Percentiles rank a stretch among this genome's conserved stretches.
phyloP scores from a whole-genome alignment of 2,888 invertebrate genomes.

The Sturmia bella region DNA sequence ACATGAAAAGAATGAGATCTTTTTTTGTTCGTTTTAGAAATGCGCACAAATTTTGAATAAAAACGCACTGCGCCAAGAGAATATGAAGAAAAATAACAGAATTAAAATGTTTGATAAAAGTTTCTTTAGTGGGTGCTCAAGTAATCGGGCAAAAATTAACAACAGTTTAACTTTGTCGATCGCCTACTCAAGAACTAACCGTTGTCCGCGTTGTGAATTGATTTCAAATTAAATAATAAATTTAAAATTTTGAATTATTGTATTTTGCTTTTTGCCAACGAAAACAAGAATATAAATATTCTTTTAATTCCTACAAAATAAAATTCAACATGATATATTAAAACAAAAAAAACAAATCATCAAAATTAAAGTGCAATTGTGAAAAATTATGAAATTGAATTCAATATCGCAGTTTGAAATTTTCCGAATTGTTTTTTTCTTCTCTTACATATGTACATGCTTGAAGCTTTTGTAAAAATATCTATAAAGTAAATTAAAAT shows the following conservation, averaged over 20 bases:
- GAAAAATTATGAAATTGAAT: no score
- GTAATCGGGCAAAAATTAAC: constrained; percentile 36
- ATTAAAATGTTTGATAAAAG: constrained; percentile 10
- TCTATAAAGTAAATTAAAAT: background rate
- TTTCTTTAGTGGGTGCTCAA: constrained; percentile 45
- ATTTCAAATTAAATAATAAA: constrained; percentile 36
- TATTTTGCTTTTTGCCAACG: background rate
- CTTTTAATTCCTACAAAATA: background rate
- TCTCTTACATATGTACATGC: no score
- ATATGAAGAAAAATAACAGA: constrained; percentile 1
- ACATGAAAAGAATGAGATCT: constrained; percentile 46
- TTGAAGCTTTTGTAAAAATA: background rate
- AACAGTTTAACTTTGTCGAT: constrained; percentile 80
- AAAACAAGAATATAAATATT: constrained; percentile 33
- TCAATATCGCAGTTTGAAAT: no score
- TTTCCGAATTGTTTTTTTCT: no score
- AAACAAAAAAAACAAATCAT: background rate
- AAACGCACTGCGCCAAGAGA: constrained; percentile 63
- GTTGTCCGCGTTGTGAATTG: constrained; percentile 75
- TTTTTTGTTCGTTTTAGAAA: constrained; percentile 28
- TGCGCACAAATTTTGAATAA: constrained; percentile 56
- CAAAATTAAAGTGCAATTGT: no score
- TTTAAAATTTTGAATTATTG: constrained; percentile 12
- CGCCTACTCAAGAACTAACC: constrained; percentile 78
- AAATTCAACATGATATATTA: constrained; percentile 18